Base-by-base conservation (phyloP, 2,888 invertebrate genomes). In the Tetropium fuscum region DNA sequence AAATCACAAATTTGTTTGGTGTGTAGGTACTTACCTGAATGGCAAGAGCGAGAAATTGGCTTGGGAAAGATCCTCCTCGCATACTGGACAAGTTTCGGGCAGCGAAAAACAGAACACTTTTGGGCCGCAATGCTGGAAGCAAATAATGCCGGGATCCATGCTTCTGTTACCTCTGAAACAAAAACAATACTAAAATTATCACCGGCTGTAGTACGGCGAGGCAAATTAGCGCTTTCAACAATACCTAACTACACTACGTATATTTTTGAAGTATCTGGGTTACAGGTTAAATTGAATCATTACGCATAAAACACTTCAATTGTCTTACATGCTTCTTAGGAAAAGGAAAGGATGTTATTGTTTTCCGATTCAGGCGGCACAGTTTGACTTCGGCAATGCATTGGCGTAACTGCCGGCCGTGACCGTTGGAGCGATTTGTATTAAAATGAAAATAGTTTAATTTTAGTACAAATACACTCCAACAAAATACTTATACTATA, bases 101-200 rank as follows among this genome's bases (percentile, higher is more conserved):
- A 95, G 85, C 69, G 84, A 83, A 75, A 92, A 90, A 79, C 94
- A 94, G 83, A 95, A 94, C 71, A 95, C 88, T 83, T 90, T 89
- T 65, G 90, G 86, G 57, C 87, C 88, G 81, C 95, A 95, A 83
- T 96, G 96, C 84, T 94, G 92, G 83, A 94, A 94, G 84, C 95
- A 95, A 80, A 94, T 87, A 79, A 95, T 91, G 75, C 92, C 91
- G 73, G 91, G 90, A 85, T 92, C 91, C 86, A 87, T 87, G 25
- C 15, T 59, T 8, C 40, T 53, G 34, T 36, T 22, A 41, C 10
- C 20, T 19, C 49, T 51, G 49, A 27, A 60, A 60, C 10, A 1
- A 56, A 45, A 15, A 15, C 7, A 16, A 44, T n/a, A 10, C 19
- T 30, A 18, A 30, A 16, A 27, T 44, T 15, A n/a, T 15, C 22